Evolutionary conservation across 2,888 invertebrate genomes (phyloP).

Genomic region (Desoria tigrina): DNA sequence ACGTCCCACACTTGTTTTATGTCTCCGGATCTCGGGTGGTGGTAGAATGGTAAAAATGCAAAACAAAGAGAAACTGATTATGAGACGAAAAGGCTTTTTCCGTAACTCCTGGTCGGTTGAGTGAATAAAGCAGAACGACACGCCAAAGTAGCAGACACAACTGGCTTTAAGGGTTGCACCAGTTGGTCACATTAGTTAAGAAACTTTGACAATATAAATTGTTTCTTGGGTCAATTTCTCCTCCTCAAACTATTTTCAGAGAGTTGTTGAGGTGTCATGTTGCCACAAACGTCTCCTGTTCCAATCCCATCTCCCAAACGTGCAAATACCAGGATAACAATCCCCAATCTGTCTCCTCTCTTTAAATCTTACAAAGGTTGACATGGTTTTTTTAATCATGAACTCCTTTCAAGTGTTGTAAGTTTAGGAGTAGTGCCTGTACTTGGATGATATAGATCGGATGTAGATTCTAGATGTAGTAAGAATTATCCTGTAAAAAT

Average conservation of each 20-base stretch:
- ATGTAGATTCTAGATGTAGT: too few species aligned
- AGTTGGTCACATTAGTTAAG: slow-evolving; percentile 15
- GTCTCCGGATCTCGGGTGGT: too few species aligned
- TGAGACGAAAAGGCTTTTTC: slow-evolving; percentile 4
- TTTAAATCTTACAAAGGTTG: too few species aligned
- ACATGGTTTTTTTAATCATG: too few species aligned
- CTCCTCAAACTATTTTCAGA: slow-evolving; percentile 10
- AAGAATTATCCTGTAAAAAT: too few species aligned
- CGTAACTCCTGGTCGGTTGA: slow-evolving; percentile 2
- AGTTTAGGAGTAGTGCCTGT: too few species aligned
- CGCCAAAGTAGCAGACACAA: not conserved
- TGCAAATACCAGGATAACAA: not conserved
- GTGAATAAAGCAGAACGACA: slow-evolving; percentile 1
- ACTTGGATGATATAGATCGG: too few species aligned
- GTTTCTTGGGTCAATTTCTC: slow-evolving; percentile 9
- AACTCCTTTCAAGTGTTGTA: too few species aligned
- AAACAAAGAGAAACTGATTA: slow-evolving; percentile 5
- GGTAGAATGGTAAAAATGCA: not conserved
- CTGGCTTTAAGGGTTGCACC: slow-evolving; percentile 5
- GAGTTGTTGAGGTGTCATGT: slow-evolving; percentile 8
- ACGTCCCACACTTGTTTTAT: not conserved
- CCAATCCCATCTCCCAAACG: slow-evolving; percentile 3
- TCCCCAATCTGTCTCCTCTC: slow-evolving; percentile 10
- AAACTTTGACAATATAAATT: slow-evolving; percentile 3
- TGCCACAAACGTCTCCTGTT: not conserved